phyloP scores from a whole-genome alignment of 2,113 vertebrate genomes.

The Ginglymostoma cirratum region DNA sequence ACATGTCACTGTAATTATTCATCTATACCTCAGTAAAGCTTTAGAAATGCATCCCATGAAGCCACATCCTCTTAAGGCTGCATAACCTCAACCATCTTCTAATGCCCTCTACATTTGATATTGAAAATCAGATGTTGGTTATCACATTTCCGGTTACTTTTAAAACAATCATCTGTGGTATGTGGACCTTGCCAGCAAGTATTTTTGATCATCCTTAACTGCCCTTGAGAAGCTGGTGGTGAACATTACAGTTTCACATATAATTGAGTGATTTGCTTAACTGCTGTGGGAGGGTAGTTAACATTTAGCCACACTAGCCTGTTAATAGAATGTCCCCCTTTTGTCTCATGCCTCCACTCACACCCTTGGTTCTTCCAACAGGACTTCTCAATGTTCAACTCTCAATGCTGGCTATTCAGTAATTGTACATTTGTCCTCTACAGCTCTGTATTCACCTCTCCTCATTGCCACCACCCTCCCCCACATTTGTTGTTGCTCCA shows the following conservation, averaged over 20 bases:
- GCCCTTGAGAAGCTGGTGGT: too few relatives aligned
- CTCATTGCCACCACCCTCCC: neutral
- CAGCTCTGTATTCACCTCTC: neutral
- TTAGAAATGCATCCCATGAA: constrained; percentile 1
- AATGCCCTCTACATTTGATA: neutral
- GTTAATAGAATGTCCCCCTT: neutral
- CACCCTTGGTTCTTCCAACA: neutral
- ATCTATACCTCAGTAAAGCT: neutral
- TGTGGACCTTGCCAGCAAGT: too few relatives aligned
- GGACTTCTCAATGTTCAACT: neutral
- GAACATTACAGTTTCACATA: neutral
- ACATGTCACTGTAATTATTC: neutral
- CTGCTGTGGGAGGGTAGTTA: neutral
- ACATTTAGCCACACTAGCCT: neutral
- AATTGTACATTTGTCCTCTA: too few relatives aligned
- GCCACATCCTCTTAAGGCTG: neutral
- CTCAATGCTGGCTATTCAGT: neutral
- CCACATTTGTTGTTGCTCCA: neutral
- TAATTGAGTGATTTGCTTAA: neutral
- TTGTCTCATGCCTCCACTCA: neutral
- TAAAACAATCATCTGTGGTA: too few relatives aligned
- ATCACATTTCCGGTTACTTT: neutral
- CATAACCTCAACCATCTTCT: neutral
- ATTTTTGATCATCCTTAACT: too few relatives aligned
- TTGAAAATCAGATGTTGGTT: neutral